Base-by-base conservation (phyloP, 1,140 invertebrate species). In the Penaeus chinensis region DNA sequence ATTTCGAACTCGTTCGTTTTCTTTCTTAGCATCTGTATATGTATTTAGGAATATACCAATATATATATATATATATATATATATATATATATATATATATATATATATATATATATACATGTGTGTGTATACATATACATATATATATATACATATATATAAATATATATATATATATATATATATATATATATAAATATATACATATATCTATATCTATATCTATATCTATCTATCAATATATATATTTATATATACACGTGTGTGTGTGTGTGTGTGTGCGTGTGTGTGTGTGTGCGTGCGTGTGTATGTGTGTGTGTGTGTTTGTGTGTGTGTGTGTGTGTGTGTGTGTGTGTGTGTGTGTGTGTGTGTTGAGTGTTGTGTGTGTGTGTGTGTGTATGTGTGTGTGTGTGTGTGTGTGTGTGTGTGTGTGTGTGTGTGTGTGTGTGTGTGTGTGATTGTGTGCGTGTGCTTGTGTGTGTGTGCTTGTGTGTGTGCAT, bases 31-130 rank as follows among this genome's bases (percentile, higher is more conserved):
- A 8, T 42, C 7, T 42, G 37, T 4, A 42, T 32, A 32, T 32
- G 32, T 32, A 32, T 32, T 1, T 32, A 1, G 32, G 32, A 32
- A 32, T 32, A 32, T 32, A 32, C 32, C 32, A 42, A 5, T 42
- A 8, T 42, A 0, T 42, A 42, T 42, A 42, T 42, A 5, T 42
- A 3, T 42, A 42, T 42, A 42, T 42, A 42, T 42, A 42, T 42
- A 42, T 42, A 42, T 42, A 42, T 42, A 42, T 42, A 66, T 66
- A 24, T 66, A 66, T 66, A 24, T 66, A 24, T 66, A 66, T 66
- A 66, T 66, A 66, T 66, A 66, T 66, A 24, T 66, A 24, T 66
- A 66, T 66, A 66, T 66, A 66, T 66, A 66, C 5, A 66, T 66
- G 7, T 66, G 7, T 66, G 7, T 24, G 24, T 66, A 66, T 66